Percentiles rank a stretch among this genome's conserved stretches.
Conservation (phyloP, 1,140 invertebrate species). For the Paraescarpia echinospica region DNA sequence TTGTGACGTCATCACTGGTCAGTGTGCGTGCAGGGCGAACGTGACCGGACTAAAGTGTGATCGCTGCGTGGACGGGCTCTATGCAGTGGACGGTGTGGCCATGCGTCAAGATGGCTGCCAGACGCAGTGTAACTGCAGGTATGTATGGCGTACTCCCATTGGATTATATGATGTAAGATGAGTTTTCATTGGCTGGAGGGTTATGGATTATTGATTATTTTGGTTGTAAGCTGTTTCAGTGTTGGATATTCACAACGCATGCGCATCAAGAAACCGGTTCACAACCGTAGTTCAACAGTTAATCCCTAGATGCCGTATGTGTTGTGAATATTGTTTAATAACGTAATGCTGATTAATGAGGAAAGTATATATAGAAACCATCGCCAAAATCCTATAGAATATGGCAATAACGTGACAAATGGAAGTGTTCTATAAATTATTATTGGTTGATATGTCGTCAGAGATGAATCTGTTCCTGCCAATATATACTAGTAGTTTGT, state of each 20-base stretch:
- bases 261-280: no score
- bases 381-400: no score
- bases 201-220: neutral
- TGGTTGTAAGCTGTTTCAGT: neutral
- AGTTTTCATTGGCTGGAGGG: neutral
- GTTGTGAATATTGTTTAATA: neutral
- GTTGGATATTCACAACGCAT: no score
- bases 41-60: constrained; percentile 25
- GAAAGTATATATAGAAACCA: no score
- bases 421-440: no score
- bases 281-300: no score
- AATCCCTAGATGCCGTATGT: neutral
- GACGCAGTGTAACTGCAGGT: constrained; percentile 5
- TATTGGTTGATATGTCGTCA: no score
- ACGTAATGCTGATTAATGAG: neutral
- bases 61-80: constrained; percentile 14
- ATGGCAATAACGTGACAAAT: no score
- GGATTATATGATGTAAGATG: neutral
- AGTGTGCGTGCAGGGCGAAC: constrained; percentile 8
- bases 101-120: constrained; percentile 2
- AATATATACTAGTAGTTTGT: no score
- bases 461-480: no score
- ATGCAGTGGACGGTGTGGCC: neutral
- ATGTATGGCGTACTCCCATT: neutral
- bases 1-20: constrained; percentile 22